These are phyloP conservation scores for Idaea biselata DNA, from an alignment of 2,888 invertebrate species.

Conservation along the genomic window DNA sequence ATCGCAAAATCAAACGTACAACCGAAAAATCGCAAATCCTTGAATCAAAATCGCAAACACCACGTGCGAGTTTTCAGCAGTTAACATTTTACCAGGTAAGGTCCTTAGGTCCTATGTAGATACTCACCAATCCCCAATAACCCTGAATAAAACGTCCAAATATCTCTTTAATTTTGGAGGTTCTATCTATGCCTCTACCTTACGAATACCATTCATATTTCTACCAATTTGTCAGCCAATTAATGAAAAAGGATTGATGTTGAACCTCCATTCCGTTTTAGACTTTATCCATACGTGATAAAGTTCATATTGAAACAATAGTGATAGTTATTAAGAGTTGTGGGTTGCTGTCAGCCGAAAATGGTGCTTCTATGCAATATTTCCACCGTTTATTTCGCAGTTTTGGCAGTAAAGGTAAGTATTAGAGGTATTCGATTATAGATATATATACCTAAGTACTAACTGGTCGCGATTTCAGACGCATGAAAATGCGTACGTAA, in stretches of 20 bases:
- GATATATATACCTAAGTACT: too few species aligned
- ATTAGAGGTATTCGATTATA: not conserved
- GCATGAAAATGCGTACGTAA: too few species aligned
- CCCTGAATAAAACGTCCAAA: not conserved
- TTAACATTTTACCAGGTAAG: too few species aligned
- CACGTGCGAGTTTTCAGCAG: too few species aligned
- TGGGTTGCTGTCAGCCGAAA: not conserved
- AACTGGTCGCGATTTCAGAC: too few species aligned
- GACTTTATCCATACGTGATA: conserved; percentile 8
- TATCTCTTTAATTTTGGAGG: not conserved
- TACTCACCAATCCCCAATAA: too few species aligned
- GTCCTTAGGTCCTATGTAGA: too few species aligned
- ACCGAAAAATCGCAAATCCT: too few species aligned
- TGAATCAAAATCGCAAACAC: too few species aligned
- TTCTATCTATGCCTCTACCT: not conserved
- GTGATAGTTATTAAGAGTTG: not conserved
- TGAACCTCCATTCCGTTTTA: conserved; percentile 6
- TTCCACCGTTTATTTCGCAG: not conserved
- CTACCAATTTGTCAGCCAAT: conserved; percentile 11
- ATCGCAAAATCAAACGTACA: too few species aligned
- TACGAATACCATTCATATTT: conserved; percentile 9
- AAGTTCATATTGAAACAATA: not conserved
- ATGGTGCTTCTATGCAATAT: not conserved
- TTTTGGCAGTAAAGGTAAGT: not conserved
- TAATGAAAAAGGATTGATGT: conserved; percentile 10